phyloP scores from a whole-genome alignment of 2,888 invertebrate genomes.

The Scaptomyza polygonia region DNA sequence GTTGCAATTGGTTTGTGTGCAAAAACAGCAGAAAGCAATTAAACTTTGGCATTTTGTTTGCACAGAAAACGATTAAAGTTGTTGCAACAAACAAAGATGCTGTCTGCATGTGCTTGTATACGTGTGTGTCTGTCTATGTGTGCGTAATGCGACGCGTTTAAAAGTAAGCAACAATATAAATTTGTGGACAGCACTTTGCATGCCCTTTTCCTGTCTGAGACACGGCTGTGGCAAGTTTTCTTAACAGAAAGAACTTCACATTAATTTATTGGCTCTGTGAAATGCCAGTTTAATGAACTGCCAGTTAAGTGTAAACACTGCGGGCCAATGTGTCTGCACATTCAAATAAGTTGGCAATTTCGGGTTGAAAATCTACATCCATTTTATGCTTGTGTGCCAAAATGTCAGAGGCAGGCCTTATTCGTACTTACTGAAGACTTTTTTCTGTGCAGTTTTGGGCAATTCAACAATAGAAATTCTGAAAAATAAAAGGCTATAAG shows the following conservation, averaged over 20 bases:
- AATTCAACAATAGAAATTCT: not conserved
- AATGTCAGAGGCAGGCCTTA: too few species aligned
- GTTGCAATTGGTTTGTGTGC: conserved; percentile 49
- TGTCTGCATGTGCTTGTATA: conserved; percentile 9
- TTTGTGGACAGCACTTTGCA: conserved; percentile 1
- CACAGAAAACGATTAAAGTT: conserved; percentile 66
- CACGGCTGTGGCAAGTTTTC: conserved; percentile 4
- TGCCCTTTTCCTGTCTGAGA: not conserved
- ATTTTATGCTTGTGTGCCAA: not conserved
- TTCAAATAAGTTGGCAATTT: not conserved
- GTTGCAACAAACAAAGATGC: conserved; percentile 53
- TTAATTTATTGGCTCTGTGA: not conserved
- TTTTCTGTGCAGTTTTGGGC: not conserved
- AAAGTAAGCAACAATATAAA: conserved; percentile 20
- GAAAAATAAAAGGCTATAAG: too few species aligned
- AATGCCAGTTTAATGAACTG: not conserved
- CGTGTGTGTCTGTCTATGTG: not conserved
- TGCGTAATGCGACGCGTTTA: conserved; percentile 19
- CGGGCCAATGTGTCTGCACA: not conserved
- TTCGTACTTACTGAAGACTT: not conserved
- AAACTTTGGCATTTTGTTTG: conserved; percentile 73
- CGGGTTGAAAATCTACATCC: not conserved
- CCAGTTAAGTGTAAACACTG: not conserved
- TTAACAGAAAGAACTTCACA: not conserved
- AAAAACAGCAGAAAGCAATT: conserved; percentile 76